Conservation (phyloP, 2,888 invertebrate genomes). For the Nomada flava region DNA sequence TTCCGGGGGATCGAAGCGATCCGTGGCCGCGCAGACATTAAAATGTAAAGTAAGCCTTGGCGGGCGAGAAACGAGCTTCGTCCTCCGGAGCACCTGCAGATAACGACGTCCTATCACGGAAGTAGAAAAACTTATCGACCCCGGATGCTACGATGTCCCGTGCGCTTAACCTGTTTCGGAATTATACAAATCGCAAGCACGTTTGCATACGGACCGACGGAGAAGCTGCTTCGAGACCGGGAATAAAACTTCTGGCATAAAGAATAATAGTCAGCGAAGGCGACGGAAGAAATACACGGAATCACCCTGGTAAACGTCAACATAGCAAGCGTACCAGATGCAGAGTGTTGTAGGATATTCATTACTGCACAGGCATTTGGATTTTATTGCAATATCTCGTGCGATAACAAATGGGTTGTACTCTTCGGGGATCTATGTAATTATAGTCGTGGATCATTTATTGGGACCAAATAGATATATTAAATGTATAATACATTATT, state of each 20-base stretch:
- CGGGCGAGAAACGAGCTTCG: constrained; percentile 57
- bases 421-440: too few relatives aligned
- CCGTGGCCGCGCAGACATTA: constrained; percentile 46
- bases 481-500: too few relatives aligned
- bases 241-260: constrained; percentile 18
- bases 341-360: too few relatives aligned
- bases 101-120: constrained; percentile 65
- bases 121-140: constrained; percentile 67
- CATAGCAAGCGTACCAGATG: neutral
- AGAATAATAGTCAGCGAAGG: constrained; percentile 1
- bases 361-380: too few relatives aligned
- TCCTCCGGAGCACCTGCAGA: constrained; percentile 62
- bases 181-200: constrained; percentile 79
- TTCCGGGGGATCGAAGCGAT: constrained; percentile 44
- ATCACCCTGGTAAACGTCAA: neutral
- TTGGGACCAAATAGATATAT: too few relatives aligned
- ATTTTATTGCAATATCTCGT: too few relatives aligned
- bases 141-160: constrained; percentile 50
- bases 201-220: constrained; percentile 72
- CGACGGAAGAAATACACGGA: neutral
- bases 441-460: too few relatives aligned
- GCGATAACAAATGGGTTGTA: too few relatives aligned
- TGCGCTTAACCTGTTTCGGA: constrained; percentile 76
- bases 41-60: constrained; percentile 66
- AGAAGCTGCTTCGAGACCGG: constrained; percentile 8